phyloP scores from a whole-genome alignment of 2,888 invertebrate genomes.

The Heteropelma amictum region DNA sequence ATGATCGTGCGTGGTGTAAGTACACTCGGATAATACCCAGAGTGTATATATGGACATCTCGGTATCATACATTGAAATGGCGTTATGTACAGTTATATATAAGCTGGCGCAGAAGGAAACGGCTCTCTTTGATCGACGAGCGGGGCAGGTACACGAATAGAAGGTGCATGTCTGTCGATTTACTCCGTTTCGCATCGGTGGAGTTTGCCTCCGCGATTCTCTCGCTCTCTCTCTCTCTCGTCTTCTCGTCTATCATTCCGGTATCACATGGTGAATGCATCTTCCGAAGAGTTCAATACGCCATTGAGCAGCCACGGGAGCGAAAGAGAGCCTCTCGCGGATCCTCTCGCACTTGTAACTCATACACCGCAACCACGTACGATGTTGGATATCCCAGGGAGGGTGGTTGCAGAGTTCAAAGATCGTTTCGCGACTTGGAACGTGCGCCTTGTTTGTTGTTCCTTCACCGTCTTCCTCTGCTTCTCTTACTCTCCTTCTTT shows the following conservation, averaged over 20 bases:
- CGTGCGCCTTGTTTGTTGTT: conserved; percentile 19
- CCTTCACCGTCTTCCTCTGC: not conserved
- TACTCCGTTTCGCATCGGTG: conserved; percentile 54
- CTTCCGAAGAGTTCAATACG: conserved; percentile 12
- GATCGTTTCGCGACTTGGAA: conserved; percentile 43
- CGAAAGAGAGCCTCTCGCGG: conserved; percentile 17
- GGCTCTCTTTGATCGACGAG: conserved; percentile 60
- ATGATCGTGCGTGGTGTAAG: too few species aligned
- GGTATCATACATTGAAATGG: conserved; percentile 44
- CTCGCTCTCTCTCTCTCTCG: conserved; percentile 17
- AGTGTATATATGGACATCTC: conserved; percentile 11
- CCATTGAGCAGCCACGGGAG: conserved; percentile 4
- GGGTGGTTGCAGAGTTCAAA: conserved; percentile 48
- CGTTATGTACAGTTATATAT: not conserved
- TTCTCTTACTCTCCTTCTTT: not conserved
- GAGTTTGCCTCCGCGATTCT: conserved; percentile 38
- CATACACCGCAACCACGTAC: conserved; percentile 20
- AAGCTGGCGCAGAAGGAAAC: conserved; percentile 37
- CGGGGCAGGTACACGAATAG: conserved; percentile 51
- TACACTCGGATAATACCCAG: conserved; percentile 7
- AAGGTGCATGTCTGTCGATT: conserved; percentile 59
- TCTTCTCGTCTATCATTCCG: conserved; percentile 14
- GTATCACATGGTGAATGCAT: conserved; percentile 6
- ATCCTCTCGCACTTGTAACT: conserved; percentile 37
- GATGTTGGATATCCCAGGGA: conserved; percentile 24